phyloP scores from a whole-genome alignment of 2,888 invertebrate genomes.

The Cryptosula pallasiana region DNA sequence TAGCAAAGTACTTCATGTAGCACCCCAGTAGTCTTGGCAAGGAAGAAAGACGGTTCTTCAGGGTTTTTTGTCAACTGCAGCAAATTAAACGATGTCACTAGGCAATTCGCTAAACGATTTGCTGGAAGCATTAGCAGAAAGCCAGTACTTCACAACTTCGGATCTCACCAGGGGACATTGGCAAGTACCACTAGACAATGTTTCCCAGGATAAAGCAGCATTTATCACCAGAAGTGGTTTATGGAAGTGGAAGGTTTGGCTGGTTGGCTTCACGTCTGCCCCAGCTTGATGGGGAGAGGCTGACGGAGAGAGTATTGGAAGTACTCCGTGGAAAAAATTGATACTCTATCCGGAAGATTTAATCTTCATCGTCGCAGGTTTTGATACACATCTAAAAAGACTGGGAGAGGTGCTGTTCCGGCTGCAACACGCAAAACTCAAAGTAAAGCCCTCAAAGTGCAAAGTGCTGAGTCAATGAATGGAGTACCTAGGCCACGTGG shows the following conservation, averaged over 20 bases:
- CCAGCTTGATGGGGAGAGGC: conserved; percentile 29
- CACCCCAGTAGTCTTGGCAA: background rate
- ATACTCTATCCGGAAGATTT: conserved; percentile 31
- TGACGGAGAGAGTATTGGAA: conserved; percentile 29
- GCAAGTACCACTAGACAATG: conserved; percentile 31
- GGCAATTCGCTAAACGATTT: conserved; percentile 17
- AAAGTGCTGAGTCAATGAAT: conserved; percentile 18
- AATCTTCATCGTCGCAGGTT: conserved; percentile 30
- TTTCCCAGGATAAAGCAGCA: conserved; percentile 31
- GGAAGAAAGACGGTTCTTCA: background rate
- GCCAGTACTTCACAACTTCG: background rate
- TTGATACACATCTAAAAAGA: no score
- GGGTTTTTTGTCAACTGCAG: background rate
- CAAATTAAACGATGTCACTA: background rate
- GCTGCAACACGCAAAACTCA: no score
- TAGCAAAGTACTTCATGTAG: background rate
- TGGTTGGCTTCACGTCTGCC: background rate
- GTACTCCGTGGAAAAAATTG: conserved; percentile 17
- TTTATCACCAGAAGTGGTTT: conserved; percentile 24
- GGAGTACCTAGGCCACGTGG: conserved; percentile 25
- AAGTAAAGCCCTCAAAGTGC: conserved; percentile 32
- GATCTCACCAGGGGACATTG: conserved; percentile 31
- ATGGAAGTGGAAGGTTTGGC: background rate
- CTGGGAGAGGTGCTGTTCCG: no score
- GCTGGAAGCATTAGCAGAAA: background rate